Conservation (phyloP, 2,888 invertebrate species). For the Pegoplata infirma region DNA sequence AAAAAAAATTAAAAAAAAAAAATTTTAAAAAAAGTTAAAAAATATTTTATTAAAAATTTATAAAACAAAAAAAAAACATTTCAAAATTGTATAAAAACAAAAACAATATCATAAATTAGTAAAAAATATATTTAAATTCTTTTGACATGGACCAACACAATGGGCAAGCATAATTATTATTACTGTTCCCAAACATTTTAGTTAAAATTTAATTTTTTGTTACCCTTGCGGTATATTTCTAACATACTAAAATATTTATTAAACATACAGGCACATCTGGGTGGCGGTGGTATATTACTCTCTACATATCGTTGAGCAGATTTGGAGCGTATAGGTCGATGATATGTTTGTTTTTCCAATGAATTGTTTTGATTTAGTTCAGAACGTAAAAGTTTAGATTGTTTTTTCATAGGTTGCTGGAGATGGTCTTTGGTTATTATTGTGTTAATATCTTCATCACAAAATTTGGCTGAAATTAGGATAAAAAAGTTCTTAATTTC, state of each 20-base stretch:
- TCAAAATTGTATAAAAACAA: too few species aligned
- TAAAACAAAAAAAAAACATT: too few species aligned
- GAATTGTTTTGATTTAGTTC: background rate
- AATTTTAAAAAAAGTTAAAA: too few species aligned
- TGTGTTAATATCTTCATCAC: background rate
- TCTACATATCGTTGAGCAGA: background rate
- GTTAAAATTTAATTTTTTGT: slow-evolving; percentile 4
- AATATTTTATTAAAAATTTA: too few species aligned
- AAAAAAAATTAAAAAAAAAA: background rate
- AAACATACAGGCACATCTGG: slow-evolving; percentile 70
- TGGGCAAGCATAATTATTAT: background rate
- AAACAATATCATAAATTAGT: too few species aligned
- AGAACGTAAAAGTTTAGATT: background rate
- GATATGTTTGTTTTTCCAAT: background rate
- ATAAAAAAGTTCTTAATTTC: background rate
- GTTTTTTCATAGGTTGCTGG: background rate
- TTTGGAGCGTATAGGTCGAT: background rate
- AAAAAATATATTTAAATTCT: too few species aligned
- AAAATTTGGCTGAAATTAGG: background rate
- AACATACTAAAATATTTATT: slow-evolving; percentile 64
- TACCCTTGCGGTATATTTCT: slow-evolving; percentile 12
- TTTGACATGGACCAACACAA: too few species aligned
- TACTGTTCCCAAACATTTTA: background rate
- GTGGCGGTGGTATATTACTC: slow-evolving; percentile 56
- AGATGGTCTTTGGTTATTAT: background rate